Percentiles rank a stretch among this genome's conserved stretches.
Evolutionary conservation across 2,888 invertebrate genomes (phyloP).

Genomic region (Neoitamus cyanurus): DNA sequence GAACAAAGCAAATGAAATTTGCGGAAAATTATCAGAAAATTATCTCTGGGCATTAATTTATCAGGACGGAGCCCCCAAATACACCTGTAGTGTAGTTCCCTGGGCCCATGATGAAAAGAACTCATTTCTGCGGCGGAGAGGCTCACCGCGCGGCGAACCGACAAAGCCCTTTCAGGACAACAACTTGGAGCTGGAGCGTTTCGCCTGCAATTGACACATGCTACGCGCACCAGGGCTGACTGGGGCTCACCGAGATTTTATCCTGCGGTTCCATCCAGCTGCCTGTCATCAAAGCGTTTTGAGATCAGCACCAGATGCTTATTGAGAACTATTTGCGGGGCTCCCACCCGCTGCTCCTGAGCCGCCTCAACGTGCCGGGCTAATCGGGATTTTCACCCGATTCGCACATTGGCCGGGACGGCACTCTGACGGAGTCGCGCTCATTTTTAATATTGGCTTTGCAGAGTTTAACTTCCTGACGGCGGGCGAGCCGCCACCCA

Average conservation of each 20-base stretch:
- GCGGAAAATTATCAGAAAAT: slow-evolving; percentile 35
- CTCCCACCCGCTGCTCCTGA: neutral
- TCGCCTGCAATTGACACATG: slow-evolving; percentile 48
- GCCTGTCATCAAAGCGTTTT: slow-evolving; percentile 58
- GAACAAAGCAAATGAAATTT: slow-evolving; percentile 19
- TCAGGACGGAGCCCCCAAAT: neutral
- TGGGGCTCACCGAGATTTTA: slow-evolving; percentile 45
- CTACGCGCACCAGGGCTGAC: slow-evolving; percentile 20
- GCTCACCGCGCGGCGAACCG: neutral
- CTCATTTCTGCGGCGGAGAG: neutral
- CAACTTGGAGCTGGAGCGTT: neutral
- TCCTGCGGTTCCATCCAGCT: slow-evolving; percentile 51
- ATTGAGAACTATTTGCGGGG: slow-evolving; percentile 56
- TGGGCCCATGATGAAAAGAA: slow-evolving; percentile 23
- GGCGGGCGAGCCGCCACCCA: neutral
- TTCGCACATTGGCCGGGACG: neutral
- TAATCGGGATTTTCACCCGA: slow-evolving; percentile 27
- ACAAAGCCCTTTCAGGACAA: slow-evolving; percentile 23
- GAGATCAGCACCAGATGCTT: slow-evolving; percentile 65
- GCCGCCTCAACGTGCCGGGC: neutral
- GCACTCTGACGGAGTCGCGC: neutral
- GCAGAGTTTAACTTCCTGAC: neutral
- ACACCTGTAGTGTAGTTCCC: neutral
- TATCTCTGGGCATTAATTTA: slow-evolving; percentile 37
- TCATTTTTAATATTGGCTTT: neutral